phyloP scores from a whole-genome alignment of 2,888 invertebrate genomes.

The Aricia artaxerxes region DNA sequence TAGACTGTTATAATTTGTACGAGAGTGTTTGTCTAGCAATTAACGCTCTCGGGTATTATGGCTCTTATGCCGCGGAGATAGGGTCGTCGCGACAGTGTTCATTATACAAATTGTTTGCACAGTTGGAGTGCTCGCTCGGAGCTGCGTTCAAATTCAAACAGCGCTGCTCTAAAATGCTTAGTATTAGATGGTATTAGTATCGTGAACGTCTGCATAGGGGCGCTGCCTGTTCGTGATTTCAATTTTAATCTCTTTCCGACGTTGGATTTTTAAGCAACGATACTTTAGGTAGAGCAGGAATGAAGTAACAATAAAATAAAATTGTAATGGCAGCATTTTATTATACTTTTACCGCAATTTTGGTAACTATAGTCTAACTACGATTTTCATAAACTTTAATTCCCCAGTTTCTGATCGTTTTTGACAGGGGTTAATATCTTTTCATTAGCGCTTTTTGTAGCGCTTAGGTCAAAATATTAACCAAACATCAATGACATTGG shows the following conservation, averaged over 20 bases:
- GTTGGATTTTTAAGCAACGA: not conserved
- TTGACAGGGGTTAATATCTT: no score
- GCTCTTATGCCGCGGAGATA: not conserved
- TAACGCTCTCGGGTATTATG: constrained; percentile 19
- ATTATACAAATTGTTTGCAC: constrained; percentile 42
- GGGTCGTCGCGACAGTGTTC: constrained; percentile 12
- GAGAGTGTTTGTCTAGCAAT: constrained; percentile 30
- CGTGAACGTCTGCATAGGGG: constrained; percentile 25
- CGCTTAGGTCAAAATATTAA: no score
- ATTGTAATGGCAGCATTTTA: not conserved
- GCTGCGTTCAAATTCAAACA: constrained; percentile 42
- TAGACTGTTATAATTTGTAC: constrained; percentile 30
- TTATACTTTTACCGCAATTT: not conserved
- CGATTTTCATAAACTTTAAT: no score
- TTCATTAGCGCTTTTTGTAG: no score
- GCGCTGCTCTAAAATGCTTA: constrained; percentile 33
- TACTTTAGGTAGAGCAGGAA: not conserved
- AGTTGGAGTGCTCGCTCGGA: constrained; percentile 38
- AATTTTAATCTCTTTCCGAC: not conserved
- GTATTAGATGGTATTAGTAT: constrained; percentile 34
- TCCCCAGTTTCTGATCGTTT: no score
- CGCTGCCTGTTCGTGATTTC: constrained; percentile 25
- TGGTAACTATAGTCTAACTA: not conserved
- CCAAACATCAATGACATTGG: no score
- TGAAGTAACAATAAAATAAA: not conserved